Evolutionary conservation across 1,140 invertebrate genomes (phyloP).

Genomic region (Drosophila carrolli): DNA sequence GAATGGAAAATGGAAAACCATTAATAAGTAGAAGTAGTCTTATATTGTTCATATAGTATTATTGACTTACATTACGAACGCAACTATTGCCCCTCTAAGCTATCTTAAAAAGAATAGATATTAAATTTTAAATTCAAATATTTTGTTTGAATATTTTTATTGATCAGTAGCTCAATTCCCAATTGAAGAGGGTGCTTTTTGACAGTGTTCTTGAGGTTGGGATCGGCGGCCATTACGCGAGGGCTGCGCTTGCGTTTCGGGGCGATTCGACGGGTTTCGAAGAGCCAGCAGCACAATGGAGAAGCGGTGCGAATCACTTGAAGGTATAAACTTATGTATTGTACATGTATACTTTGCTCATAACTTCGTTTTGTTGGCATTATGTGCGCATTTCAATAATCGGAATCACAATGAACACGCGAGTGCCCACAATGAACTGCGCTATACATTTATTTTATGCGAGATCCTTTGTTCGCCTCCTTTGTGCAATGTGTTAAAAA

Average conservation of each 20-base stretch:
- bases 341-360: constrained; percentile 80
- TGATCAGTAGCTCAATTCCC: no score
- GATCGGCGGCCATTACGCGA: constrained; percentile 36
- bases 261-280: constrained; percentile 2
- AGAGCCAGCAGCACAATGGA: constrained; percentile 61
- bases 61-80: no score
- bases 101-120: no score
- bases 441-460: constrained; percentile 22
- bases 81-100: no score
- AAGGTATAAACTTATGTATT: constrained; percentile 75
- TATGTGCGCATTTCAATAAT: constrained; percentile 69
- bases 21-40: no score
- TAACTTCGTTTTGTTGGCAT: constrained; percentile 75
- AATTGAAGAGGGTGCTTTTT: constrained; percentile 1
- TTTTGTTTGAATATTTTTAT: no score
- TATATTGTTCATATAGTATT: no score
- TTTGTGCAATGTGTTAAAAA: constrained; percentile 81
- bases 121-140: no score
- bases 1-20: no score
- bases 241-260: constrained; percentile 42
- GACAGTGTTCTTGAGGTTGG: constrained; percentile 1
- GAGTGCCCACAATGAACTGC: constrained; percentile 64
- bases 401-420: constrained; percentile 73
- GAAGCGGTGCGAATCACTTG: constrained; percentile 66
- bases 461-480: constrained; percentile 56